These are phyloP conservation scores for Microcebus lehilahytsara DNA, from an alignment of 2,113 vertebrate genomes.

Conservation along the genomic window DNA sequence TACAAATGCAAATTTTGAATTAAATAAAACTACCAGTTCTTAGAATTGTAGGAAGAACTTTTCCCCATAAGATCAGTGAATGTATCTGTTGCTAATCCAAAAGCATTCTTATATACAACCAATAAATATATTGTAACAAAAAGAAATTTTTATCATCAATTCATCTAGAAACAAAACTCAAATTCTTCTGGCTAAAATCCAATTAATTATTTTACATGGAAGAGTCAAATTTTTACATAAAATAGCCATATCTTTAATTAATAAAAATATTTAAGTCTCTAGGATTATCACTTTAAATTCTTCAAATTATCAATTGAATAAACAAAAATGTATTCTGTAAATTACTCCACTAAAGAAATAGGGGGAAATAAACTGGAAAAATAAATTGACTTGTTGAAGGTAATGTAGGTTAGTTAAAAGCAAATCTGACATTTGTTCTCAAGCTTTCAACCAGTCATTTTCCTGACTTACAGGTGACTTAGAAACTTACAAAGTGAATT, in stretches of 20 bases:
- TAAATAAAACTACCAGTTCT: not conserved
- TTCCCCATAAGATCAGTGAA: slow-evolving; percentile 42
- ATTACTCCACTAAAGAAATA: not conserved
- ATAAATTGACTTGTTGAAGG: not conserved
- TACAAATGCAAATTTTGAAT: slow-evolving; percentile 28
- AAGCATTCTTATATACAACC: not conserved
- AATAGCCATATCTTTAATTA: not conserved
- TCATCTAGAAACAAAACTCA: slow-evolving; percentile 15
- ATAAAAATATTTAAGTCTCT: slow-evolving; percentile 37
- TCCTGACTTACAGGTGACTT: not conserved
- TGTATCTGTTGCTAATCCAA: slow-evolving; percentile 55
- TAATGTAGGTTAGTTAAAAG: not conserved
- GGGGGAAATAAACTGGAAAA: not conserved
- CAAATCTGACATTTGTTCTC: slow-evolving; percentile 26
- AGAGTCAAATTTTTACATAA: not conserved
- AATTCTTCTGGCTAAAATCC: slow-evolving; percentile 33
- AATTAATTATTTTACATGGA: slow-evolving; percentile 26
- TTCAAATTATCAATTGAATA: slow-evolving; percentile 28
- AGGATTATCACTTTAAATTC: slow-evolving; percentile 19
- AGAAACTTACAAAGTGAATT: not conserved
- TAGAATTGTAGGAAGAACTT: slow-evolving; percentile 31
- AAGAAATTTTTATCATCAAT: slow-evolving; percentile 36
- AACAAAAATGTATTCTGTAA: not conserved
- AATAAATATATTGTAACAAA: not conserved
- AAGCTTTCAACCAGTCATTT: slow-evolving; percentile 28